phyloP scores from a whole-genome alignment of 2,797 vertebrate genomes.

The Sternarchorhynchus goeldii region DNA sequence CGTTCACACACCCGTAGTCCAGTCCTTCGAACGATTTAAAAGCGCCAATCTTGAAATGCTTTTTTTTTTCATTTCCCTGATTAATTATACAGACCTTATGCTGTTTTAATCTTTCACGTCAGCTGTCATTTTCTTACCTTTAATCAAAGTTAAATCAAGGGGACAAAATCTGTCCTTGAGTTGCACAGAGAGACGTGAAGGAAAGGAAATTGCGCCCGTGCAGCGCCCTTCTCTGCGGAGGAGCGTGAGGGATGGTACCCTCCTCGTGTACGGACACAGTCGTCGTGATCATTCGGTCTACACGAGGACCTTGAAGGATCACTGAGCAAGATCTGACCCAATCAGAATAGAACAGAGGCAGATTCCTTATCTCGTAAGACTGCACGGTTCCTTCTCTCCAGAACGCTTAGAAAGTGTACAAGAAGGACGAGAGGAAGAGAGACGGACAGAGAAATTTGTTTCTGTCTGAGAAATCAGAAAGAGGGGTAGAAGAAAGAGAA shows the following conservation, averaged over 20 bases:
- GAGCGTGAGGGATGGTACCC: constrained; percentile 28
- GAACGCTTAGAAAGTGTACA: constrained; percentile 42
- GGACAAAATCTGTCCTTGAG: neutral
- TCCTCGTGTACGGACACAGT: constrained; percentile 39
- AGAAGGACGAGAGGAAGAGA: constrained; percentile 62
- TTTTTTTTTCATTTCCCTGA: neutral
- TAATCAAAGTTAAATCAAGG: constrained; percentile 14
- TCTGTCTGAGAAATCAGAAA: constrained; percentile 7
- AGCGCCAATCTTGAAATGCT: neutral
- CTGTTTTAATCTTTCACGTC: constrained; percentile 17
- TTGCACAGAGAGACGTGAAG: neutral
- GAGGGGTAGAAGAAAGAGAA: neutral
- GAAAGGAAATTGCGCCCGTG: neutral
- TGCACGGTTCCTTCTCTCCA: constrained; percentile 69
- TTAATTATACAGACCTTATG: neutral
- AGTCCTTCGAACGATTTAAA: too few species aligned
- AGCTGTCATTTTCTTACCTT: constrained; percentile 19
- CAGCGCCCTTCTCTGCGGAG: constrained; percentile 23
- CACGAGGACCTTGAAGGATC: constrained; percentile 57
- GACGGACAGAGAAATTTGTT: constrained; percentile 15
- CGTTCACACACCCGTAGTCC: too few species aligned
- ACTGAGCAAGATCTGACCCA: constrained; percentile 73
- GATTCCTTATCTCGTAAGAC: constrained; percentile 83
- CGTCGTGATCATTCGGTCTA: constrained; percentile 67
- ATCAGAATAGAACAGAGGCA: constrained; percentile 78